Conservation (phyloP, 2,888 invertebrate species). For the Caenorhabditis sp. region DNA sequence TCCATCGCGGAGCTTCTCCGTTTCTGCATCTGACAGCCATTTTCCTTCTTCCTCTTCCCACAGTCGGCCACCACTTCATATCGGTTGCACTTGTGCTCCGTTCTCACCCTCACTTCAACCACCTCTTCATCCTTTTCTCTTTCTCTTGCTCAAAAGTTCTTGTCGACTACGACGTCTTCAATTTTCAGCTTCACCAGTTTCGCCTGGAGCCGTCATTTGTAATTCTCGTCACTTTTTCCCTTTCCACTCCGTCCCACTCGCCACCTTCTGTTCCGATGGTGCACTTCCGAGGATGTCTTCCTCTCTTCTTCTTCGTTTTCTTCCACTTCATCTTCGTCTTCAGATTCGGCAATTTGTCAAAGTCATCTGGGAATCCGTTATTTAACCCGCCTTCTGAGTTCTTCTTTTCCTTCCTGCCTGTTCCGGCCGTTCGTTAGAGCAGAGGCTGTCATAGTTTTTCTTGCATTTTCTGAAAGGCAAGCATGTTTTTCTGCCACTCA, state of each 20-base stretch:
- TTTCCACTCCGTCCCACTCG: constrained; percentile 4
- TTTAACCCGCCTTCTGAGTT: constrained; percentile 1
- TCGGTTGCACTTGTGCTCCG: not conserved
- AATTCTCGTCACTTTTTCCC: constrained; percentile 36
- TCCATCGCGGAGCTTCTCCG: not conserved
- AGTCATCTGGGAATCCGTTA: constrained; percentile 3
- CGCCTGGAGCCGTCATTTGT: constrained; percentile 37
- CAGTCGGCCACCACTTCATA: not conserved
- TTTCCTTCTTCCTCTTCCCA: not conserved
- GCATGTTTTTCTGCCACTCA: constrained; percentile 25
- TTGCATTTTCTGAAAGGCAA: constrained; percentile 21
- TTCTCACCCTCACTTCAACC: not conserved
- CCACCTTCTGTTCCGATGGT: constrained; percentile 38
- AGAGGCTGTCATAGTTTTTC: not conserved
- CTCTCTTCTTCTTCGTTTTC: not conserved
- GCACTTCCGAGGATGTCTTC: constrained; percentile 38
- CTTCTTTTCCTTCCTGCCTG: not conserved
- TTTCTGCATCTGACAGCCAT: constrained; percentile 23
- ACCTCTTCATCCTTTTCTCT: not conserved
- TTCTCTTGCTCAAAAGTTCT: not conserved
- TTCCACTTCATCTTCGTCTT: not conserved
- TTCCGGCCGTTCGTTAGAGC: constrained; percentile 27
- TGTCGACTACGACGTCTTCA: constrained; percentile 14
- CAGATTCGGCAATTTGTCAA: too few relatives aligned
- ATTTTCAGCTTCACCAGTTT: constrained; percentile 52